These are phyloP conservation scores for Hypotaenidia philippensis DNA, from an alignment of 2,797 vertebrate species.

Conservation along the genomic window DNA sequence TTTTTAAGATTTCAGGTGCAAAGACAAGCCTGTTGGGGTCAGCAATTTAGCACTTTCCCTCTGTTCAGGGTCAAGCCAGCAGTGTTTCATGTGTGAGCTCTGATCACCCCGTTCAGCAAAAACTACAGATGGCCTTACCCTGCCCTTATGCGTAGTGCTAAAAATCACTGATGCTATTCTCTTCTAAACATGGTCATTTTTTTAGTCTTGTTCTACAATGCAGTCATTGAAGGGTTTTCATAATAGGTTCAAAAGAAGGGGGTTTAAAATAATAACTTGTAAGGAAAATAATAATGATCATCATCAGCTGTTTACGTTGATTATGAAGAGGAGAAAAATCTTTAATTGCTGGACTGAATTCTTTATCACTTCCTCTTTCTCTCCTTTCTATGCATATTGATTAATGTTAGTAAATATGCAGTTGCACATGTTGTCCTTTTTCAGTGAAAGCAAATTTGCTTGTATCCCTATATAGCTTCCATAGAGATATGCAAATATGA, in stretches of 20 bases:
- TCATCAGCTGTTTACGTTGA: neutral
- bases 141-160: conserved; percentile 67
- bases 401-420: conserved; percentile 44
- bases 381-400: conserved; percentile 51
- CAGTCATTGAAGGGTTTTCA: neutral
- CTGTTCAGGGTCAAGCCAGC: conserved; percentile 71
- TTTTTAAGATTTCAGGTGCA: conserved; percentile 62
- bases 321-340: neutral
- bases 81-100: conserved; percentile 65
- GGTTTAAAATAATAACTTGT: conserved; percentile 3
- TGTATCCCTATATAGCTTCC: neutral
- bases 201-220: conserved; percentile 34
- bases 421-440: conserved; percentile 18
- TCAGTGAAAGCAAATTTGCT: conserved; percentile 26
- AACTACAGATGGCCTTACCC: conserved; percentile 57
- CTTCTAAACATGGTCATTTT: conserved; percentile 45
- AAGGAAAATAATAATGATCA: neutral
- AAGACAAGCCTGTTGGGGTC: conserved; percentile 69
- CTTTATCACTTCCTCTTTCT: conserved; percentile 64
- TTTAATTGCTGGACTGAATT: conserved; percentile 66
- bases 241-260: neutral
- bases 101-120: conserved; percentile 45
- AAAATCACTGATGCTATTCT: conserved; percentile 65
- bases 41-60: conserved; percentile 76
- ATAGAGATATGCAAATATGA: conserved; percentile 50